Percentiles rank a stretch among this genome's conserved stretches.
phyloP scores from a whole-genome alignment of 2,797 vertebrate species.

The Ceyx erithaca region DNA sequence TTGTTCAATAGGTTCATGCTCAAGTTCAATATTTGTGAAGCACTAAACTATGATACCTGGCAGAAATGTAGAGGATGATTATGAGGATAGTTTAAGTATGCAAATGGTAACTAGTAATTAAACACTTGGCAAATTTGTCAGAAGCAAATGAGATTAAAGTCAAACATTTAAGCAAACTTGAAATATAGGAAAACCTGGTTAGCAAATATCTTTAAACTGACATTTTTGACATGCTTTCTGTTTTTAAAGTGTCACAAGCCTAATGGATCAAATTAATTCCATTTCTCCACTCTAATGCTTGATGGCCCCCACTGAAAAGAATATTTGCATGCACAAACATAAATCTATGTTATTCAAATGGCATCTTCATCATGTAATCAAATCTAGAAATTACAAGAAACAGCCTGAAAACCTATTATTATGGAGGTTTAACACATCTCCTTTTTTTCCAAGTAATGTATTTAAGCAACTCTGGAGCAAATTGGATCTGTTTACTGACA shows the following conservation, averaged over 20 bases:
- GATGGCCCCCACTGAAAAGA: neutral
- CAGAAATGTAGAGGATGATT: neutral
- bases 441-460: neutral
- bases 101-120: neutral
- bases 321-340: neutral
- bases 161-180: neutral
- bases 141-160: neutral
- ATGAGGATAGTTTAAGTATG: neutral
- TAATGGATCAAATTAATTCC: neutral
- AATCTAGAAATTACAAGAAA: neutral
- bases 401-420: neutral
- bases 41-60: neutral
- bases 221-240: neutral
- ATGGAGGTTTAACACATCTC: neutral
- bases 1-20: neutral
- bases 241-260: neutral
- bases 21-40: neutral
- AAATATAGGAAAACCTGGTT: neutral
- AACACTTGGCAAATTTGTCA: neutral
- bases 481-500: neutral
- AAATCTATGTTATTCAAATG: neutral
- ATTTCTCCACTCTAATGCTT: neutral
- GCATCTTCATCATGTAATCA: neutral
- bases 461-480: neutral
- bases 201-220: neutral